phyloP scores from a whole-genome alignment of 2,113 vertebrate species.

The Addax nasomaculatus region DNA sequence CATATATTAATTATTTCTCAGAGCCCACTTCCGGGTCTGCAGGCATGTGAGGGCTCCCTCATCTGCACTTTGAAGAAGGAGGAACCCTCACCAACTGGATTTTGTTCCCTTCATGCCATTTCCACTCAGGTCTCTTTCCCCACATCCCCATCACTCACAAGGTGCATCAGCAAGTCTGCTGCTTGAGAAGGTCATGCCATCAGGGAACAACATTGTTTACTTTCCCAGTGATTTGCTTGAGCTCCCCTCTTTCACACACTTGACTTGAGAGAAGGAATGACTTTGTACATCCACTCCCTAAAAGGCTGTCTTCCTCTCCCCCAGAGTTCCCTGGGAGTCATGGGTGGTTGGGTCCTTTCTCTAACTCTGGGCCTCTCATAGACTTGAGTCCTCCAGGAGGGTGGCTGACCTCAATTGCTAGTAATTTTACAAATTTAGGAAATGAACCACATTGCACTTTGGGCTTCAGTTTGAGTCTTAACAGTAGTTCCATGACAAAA shows the following conservation, averaged over 20 bases:
- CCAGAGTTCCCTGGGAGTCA: not conserved
- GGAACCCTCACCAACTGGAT: not conserved
- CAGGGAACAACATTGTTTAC: constrained; percentile 21
- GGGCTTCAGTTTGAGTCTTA: not conserved
- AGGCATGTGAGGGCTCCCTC: not conserved
- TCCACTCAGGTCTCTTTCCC: not conserved
- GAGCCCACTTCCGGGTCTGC: not conserved
- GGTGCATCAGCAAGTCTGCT: not conserved
- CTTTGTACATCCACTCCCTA: not conserved
- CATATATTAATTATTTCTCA: not conserved
- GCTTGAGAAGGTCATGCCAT: not conserved
- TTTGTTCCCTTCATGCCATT: not conserved
- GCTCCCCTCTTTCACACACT: not conserved
- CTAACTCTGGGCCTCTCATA: not conserved
- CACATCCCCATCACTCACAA: not conserved
- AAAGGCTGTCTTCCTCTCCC: not conserved
- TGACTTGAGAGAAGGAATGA: not conserved
- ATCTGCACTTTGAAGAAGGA: not conserved
- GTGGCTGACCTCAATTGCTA: not conserved
- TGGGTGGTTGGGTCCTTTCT: not conserved
- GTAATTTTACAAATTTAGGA: not conserved
- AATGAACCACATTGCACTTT: not conserved
- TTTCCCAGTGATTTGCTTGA: constrained; percentile 10
- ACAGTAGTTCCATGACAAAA: not conserved
- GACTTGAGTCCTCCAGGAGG: not conserved